phyloP scores from a whole-genome alignment of 2,888 invertebrate genomes.

The Augiades crinisus region DNA sequence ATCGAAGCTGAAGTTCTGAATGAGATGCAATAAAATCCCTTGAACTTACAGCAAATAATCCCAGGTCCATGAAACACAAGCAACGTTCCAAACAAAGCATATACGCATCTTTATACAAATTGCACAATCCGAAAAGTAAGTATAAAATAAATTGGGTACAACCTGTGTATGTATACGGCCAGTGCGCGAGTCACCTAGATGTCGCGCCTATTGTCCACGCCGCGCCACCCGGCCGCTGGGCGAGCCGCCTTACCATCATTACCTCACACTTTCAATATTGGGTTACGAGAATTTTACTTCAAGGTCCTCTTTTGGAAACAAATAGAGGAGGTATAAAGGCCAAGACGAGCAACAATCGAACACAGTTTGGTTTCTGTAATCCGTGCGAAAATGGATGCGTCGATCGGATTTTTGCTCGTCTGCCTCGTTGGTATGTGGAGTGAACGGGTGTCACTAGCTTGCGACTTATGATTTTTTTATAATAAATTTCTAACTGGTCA shows the following conservation, averaged over 20 bases:
- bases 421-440: constrained; percentile 66
- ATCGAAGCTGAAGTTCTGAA: background rate
- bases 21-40: background rate
- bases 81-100: background rate
- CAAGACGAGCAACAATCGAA: constrained; percentile 65
- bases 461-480: no score
- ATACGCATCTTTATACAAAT: background rate
- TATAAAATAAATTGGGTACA: constrained; percentile 43
- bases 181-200: constrained; percentile 75
- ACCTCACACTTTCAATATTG: constrained; percentile 80
- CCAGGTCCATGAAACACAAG: background rate
- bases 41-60: background rate
- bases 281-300: constrained; percentile 80
- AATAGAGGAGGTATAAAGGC: constrained; percentile 77
- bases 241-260: constrained; percentile 70
- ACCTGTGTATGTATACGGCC: constrained; percentile 68
- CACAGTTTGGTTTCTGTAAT: constrained; percentile 67
- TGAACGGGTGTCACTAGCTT: background rate
- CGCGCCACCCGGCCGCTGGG: constrained; percentile 63
- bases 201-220: constrained; percentile 77
- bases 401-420: constrained; percentile 58
- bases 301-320: constrained; percentile 77
- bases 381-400: constrained; percentile 69
- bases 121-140: background rate
- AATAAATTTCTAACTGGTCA: no score